Conservation (phyloP, 2,797 vertebrate species). For the Gila robusta region DNA sequence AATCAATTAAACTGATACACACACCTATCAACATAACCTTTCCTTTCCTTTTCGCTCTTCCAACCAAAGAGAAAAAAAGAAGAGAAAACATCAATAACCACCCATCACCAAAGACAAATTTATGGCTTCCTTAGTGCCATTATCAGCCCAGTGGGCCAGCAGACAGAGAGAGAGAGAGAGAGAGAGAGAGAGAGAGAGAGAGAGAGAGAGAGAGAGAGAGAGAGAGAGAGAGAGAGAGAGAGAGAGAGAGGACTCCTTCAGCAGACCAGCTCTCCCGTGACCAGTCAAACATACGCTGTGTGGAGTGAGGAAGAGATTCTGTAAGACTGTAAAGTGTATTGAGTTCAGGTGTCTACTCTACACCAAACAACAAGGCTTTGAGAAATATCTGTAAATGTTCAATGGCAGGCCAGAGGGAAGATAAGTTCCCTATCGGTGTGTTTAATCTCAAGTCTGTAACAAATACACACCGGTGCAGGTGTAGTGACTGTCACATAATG, state of each 20-base stretch:
- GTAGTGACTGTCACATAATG: slow-evolving; percentile 26
- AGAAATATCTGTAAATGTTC: slow-evolving; percentile 14
- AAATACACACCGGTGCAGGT: slow-evolving; percentile 22
- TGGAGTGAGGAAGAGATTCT: slow-evolving; percentile 56
- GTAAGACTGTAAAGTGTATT: slow-evolving; percentile 34
- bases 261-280: slow-evolving; percentile 74
- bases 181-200: slow-evolving; percentile 71
- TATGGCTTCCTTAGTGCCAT: slow-evolving; percentile 83
- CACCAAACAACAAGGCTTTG: slow-evolving; percentile 22
- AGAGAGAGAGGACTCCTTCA: slow-evolving; percentile 76
- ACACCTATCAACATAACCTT: slow-evolving; percentile 62
- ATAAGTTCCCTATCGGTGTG: slow-evolving; percentile 36
- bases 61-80: slow-evolving; percentile 56
- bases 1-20: slow-evolving; percentile 74
- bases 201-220: slow-evolving; percentile 61
- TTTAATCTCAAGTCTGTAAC: slow-evolving; percentile 24
- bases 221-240: slow-evolving; percentile 65
- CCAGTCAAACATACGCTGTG: slow-evolving; percentile 75
- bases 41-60: slow-evolving; percentile 59
- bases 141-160: slow-evolving; percentile 75
- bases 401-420: slow-evolving; percentile 9
- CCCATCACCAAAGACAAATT: slow-evolving; percentile 80
- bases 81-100: slow-evolving; percentile 79
- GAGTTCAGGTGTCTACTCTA: background rate
- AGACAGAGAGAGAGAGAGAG: slow-evolving; percentile 61